Evolutionary conservation across 2,888 invertebrate species (phyloP), one percentile per base, ranked within the genome.

Genomic region (Aphidius colemani): DNA sequence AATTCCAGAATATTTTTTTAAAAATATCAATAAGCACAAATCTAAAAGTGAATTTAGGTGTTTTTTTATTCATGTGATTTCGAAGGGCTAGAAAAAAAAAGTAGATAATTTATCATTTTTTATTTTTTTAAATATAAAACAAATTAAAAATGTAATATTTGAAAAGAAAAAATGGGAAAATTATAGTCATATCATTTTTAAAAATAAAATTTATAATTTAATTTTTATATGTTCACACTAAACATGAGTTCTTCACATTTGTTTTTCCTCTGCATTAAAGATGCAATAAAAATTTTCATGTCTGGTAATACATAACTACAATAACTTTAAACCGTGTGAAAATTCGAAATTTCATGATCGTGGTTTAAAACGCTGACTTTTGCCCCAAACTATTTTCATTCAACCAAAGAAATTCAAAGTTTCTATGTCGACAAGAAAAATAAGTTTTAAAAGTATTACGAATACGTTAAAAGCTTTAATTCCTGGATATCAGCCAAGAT

Each of bases 401-500:
- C 44, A 56, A 56, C 55, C 55, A 45, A 56, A 56, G 55, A 56
- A 44, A 56, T 56, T 43, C 18, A 30, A 18, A 56, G 55, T 43
- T 30, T 3, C 4, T 30, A 30, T 30, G 30, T 30, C 30, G 30
- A 30, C 30, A 30, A 30, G 30, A 30, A 30, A 30, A 30, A 30
- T 30, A 30, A 30, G 30, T 30, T 30, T 30, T 30, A 30, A 43
- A 40, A 56, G 55, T 44, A 13, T 53, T 43, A 53, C 53, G 53
- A 40, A 18, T 11, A 44, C 53, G 39, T 40, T 13, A 53, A 53
- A 59, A 30, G 48, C 53, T 30, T 46, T 59, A 59, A 59, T 63
- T 63, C 41, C 45, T 63, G 63, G 63, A 59, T 59, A 53, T 63
- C 53, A 49, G 63, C 63, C 63, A 63, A 63, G 51, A 11, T 13